Evolutionary conservation across 2,797 vertebrate species (phyloP).

Genomic region (Sciaenops ocellatus): DNA sequence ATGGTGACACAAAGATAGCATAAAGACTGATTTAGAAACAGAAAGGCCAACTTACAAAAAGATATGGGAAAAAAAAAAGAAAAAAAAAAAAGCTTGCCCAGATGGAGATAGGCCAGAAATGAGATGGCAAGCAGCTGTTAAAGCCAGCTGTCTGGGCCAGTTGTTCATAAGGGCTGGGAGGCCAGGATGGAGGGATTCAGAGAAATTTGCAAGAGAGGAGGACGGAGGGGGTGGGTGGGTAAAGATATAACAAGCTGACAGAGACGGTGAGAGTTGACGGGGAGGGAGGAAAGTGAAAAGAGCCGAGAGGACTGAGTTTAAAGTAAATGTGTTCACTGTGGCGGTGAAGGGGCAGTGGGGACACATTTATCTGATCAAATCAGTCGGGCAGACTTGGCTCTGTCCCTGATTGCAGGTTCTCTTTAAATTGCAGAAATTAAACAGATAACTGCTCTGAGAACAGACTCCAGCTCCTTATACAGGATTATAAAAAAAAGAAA

Average conservation of each 20-base stretch:
- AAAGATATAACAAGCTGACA: constrained; percentile 75
- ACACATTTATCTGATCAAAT: constrained; percentile 26
- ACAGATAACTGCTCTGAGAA: constrained; percentile 11
- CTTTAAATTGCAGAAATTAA: constrained; percentile 12
- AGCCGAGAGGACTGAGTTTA: neutral
- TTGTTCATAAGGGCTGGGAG: constrained; percentile 60
- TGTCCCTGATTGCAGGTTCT: neutral
- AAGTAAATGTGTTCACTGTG: neutral
- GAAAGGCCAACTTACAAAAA: constrained; percentile 20
- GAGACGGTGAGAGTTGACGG: constrained; percentile 25
- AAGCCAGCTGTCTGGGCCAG: constrained; percentile 73
- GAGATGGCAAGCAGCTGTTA: constrained; percentile 74
- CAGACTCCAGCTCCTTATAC: constrained; percentile 2
- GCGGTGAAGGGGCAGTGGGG: neutral
- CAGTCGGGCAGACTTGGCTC: constrained; percentile 16
- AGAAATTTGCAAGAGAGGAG: constrained; percentile 21
- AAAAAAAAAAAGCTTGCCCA: constrained; percentile 39
- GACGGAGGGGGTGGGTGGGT: too few species aligned
- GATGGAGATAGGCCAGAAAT: constrained; percentile 56
- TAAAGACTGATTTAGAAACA: constrained; percentile 59
- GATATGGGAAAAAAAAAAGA: neutral
- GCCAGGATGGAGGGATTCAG: constrained; percentile 57
- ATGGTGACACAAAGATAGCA: constrained; percentile 34
- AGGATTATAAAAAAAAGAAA: neutral
- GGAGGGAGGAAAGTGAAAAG: constrained; percentile 10